Percentiles rank a stretch among this genome's conserved stretches.
These are phyloP conservation scores for Zygaena filipendulae DNA, from an alignment of 2,888 invertebrate genomes.

Conservation along the genomic window DNA sequence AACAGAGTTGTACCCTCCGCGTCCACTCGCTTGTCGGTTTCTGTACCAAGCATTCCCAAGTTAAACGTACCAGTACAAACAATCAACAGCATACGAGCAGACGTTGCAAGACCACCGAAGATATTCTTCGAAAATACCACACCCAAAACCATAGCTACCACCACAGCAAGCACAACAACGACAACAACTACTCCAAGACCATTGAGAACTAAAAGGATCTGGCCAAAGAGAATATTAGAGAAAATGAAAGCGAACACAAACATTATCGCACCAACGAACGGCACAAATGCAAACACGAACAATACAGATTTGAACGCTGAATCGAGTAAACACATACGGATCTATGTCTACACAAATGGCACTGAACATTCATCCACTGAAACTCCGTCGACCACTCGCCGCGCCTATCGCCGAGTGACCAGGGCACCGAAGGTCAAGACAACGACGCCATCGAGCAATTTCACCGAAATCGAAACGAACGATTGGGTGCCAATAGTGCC, in stretches of 20 bases:
- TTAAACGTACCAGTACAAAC: conserved; percentile 47
- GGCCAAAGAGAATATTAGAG: conserved; percentile 45
- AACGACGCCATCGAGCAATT: conserved; percentile 25
- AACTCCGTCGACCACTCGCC: conserved; percentile 27
- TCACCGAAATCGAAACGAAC: conserved; percentile 33
- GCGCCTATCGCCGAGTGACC: conserved; percentile 43
- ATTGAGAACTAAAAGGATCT: conserved; percentile 55
- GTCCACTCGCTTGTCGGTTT: conserved; percentile 30
- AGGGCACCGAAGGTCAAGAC: conserved; percentile 40
- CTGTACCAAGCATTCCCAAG: conserved; percentile 35
- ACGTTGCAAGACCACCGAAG: conserved; percentile 43
- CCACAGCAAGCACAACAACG: conserved; percentile 29
- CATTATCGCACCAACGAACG: conserved; percentile 16
- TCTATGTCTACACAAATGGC: conserved; percentile 28
- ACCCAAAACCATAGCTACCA: conserved; percentile 25
- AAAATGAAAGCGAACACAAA: conserved; percentile 29
- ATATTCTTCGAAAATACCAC: conserved; percentile 18
- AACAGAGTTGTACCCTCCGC: conserved; percentile 31
- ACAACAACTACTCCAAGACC: conserved; percentile 43
- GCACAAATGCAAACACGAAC: conserved; percentile 24
- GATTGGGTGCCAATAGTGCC: conserved; percentile 61
- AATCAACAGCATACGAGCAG: conserved; percentile 45
- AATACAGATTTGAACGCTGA: conserved; percentile 30
- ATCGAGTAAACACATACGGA: conserved; percentile 26
- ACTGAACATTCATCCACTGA: conserved; percentile 22